A percentile compares a stretch with the other conserved stretches of the same genome.
Evolutionary conservation across 2,888 invertebrate species (phyloP).

Genomic region (Tuta absoluta): DNA sequence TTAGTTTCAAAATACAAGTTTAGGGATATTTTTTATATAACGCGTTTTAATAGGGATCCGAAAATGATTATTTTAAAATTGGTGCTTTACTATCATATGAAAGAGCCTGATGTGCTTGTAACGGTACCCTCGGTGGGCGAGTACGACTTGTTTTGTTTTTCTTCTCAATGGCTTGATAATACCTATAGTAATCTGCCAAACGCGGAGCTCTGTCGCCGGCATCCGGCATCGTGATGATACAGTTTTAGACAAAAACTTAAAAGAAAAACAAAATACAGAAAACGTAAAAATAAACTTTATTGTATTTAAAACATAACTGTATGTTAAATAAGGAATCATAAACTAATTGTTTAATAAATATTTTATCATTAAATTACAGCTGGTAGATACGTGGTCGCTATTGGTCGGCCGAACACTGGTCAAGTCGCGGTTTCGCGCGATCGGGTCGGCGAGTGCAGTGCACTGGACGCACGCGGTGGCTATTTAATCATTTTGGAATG

Average conservation of each 20-base stretch:
- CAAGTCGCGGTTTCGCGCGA: slow-evolving; percentile 21
- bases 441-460: slow-evolving; percentile 24
- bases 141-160: no score
- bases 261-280: slow-evolving; percentile 68
- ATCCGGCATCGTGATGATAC: no score
- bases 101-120: no score
- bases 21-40: no score
- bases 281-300: slow-evolving; percentile 79
- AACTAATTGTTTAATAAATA: slow-evolving; percentile 61
- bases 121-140: no score
- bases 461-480: slow-evolving; percentile 35
- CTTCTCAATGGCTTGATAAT: no score
- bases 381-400: slow-evolving; percentile 24
- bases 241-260: slow-evolving; percentile 42
- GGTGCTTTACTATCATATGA: no score
- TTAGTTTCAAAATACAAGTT: no score
- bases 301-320: slow-evolving; percentile 70
- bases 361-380: slow-evolving; percentile 44
- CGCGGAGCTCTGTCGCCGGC: no score
- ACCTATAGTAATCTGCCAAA: no score
- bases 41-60: no score
- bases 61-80: no score
- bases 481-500: slow-evolving; percentile 75
- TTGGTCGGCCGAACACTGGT: slow-evolving; percentile 20
- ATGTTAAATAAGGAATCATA: slow-evolving; percentile 55